Percentiles rank a stretch among this genome's conserved stretches.
Conservation (phyloP, 2,113 vertebrate genomes). For the Solea solea region DNA sequence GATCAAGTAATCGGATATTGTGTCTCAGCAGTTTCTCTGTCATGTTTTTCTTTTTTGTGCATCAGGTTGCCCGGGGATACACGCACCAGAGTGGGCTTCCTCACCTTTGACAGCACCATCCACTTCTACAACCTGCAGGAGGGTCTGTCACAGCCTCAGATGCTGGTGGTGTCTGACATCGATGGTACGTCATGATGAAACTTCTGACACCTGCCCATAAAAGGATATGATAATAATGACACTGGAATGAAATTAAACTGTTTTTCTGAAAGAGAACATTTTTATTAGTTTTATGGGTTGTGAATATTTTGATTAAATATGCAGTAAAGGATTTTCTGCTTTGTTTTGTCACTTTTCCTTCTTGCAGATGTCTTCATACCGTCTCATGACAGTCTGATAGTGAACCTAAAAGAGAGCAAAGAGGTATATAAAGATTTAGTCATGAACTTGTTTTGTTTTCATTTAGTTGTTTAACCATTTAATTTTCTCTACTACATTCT, state of each 20-base stretch:
- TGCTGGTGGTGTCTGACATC: conserved; percentile 98
- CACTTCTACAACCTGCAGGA: conserved; percentile 98
- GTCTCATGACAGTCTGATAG: conserved; percentile 93
- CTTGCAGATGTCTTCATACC: conserved; percentile 92
- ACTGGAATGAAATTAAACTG: too few relatives aligned
- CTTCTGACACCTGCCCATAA: too few relatives aligned
- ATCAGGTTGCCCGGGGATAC: conserved; percentile 93
- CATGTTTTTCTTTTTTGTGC: conserved; percentile 40
- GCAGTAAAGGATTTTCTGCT: background rate
- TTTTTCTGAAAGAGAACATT: too few relatives aligned
- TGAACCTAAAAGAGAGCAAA: conserved; percentile 94
- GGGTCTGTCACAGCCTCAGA: conserved; percentile 95
- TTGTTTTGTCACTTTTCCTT: conserved; percentile 22
- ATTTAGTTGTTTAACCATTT: too few relatives aligned
- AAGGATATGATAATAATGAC: too few relatives aligned
- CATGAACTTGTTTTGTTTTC: background rate
- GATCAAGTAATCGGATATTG: background rate
- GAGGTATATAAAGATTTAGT: conserved; percentile 81
- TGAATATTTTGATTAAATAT: background rate
- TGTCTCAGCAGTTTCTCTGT: background rate
- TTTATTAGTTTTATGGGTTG: background rate
- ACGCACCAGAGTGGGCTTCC: conserved; percentile 92
- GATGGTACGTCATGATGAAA: conserved; percentile 83
- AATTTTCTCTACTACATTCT: background rate
- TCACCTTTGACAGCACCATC: conserved; percentile 96